phyloP scores from a whole-genome alignment of 1,140 invertebrate species.

The Sycobia sp. region DNA sequence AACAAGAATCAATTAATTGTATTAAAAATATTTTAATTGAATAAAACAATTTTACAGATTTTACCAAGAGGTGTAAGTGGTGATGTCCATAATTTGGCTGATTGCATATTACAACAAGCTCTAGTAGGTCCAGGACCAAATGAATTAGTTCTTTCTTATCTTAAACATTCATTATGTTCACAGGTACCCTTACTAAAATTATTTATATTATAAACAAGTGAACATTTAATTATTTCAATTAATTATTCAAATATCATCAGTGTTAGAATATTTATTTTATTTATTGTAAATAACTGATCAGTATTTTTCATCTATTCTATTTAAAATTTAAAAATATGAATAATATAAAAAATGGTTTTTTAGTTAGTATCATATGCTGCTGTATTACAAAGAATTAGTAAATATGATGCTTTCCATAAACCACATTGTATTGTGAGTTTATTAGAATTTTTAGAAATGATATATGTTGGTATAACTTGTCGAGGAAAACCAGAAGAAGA shows the following conservation, averaged over 20 bases:
- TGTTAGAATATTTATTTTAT: background rate
- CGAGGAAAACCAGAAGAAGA: slow-evolving; percentile 83
- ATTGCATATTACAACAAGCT: slow-evolving; percentile 91
- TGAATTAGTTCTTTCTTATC: slow-evolving; percentile 85
- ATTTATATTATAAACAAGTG: no score
- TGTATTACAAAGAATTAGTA: slow-evolving; percentile 84
- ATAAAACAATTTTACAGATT: slow-evolving; percentile 59
- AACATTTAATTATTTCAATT: no score
- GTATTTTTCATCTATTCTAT: background rate
- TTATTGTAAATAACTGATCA: background rate
- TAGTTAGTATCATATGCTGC: slow-evolving; percentile 87
- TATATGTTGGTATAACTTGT: slow-evolving; percentile 72
- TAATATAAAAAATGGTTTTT: slow-evolving; percentile 28
- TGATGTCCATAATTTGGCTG: slow-evolving; percentile 89
- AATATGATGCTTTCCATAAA: slow-evolving; percentile 87
- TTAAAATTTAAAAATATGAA: slow-evolving; percentile 9
- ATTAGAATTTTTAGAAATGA: slow-evolving; percentile 82
- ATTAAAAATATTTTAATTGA: background rate
- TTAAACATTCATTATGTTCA: slow-evolving; percentile 89
- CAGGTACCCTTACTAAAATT: slow-evolving; percentile 63
- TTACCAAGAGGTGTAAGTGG: slow-evolving; percentile 84
- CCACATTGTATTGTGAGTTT: slow-evolving; percentile 86
- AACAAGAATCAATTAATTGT: slow-evolving; percentile 4
- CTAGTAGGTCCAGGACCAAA: slow-evolving; percentile 91
- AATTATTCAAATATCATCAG: no score